Evolutionary conservation across 2,113 vertebrate genomes (phyloP).

Genomic region (Vulpes lagopus): DNA sequence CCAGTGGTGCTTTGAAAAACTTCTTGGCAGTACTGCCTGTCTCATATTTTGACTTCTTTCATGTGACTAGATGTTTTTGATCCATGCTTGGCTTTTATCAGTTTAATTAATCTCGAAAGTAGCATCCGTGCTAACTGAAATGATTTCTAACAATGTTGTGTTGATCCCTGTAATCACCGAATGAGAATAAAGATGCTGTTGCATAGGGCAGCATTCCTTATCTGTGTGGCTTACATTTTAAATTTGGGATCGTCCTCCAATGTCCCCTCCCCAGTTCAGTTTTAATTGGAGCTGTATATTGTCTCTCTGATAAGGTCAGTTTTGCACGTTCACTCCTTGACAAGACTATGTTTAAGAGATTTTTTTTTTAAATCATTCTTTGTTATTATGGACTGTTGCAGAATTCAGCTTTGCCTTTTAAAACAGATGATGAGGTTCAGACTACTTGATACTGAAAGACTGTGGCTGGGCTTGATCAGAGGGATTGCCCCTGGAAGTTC

Average conservation of each 20-base stretch:
- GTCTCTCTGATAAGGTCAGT: slow-evolving; percentile 67
- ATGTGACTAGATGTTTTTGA: slow-evolving; percentile 61
- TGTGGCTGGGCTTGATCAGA: slow-evolving; percentile 24
- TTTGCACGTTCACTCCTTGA: slow-evolving; percentile 55
- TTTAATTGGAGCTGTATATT: slow-evolving; percentile 74
- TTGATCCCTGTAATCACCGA: slow-evolving; percentile 69
- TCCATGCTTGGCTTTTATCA: slow-evolving; percentile 68
- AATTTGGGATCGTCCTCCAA: neutral
- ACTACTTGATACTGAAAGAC: neutral
- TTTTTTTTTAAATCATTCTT: neutral
- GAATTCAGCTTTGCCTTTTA: slow-evolving; percentile 8
- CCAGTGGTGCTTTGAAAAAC: neutral
- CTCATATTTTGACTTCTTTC: slow-evolving; percentile 22
- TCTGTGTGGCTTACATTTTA: slow-evolving; percentile 53
- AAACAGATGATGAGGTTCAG: neutral
- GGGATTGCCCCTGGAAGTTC: neutral
- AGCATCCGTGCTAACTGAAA: slow-evolving; percentile 73
- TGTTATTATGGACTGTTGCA: neutral
- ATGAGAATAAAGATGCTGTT: slow-evolving; percentile 58
- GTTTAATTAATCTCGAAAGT: slow-evolving; percentile 85
- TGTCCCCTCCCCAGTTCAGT: neutral
- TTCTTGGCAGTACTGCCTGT: neutral
- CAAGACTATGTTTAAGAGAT: slow-evolving; percentile 57
- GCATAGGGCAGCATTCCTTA: slow-evolving; percentile 59
- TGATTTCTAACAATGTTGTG: slow-evolving; percentile 80